Conservation (phyloP, 1,140 invertebrate genomes). For the Musca vetustissima region DNA sequence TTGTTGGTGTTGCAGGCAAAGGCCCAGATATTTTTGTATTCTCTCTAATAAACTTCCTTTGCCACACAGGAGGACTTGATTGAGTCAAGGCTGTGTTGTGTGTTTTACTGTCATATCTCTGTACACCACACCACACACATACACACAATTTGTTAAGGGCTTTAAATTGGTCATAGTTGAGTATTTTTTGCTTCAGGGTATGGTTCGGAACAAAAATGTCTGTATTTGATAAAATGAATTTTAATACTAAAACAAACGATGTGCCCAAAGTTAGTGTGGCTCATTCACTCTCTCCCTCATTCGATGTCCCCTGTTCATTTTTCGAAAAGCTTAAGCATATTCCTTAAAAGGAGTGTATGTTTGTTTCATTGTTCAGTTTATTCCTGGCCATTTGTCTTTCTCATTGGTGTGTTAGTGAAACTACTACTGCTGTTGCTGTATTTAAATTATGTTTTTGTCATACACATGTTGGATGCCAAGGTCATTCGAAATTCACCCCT, state of each 20-base stretch:
- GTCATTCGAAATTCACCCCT: conserved; percentile 52
- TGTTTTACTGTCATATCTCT: neutral
- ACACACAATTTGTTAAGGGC: no score
- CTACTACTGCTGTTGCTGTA: neutral
- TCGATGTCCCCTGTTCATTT: no score
- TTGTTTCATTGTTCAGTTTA: no score
- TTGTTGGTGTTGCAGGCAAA: no score
- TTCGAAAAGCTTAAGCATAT: no score
- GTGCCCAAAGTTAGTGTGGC: neutral
- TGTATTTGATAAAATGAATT: conserved; percentile 20
- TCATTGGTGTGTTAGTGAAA: neutral
- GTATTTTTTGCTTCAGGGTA: neutral
- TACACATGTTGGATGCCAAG: conserved; percentile 50
- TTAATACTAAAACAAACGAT: neutral
- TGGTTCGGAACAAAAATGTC: neutral
- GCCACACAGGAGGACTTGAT: conserved; percentile 32
- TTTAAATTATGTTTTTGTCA: conserved; percentile 42
- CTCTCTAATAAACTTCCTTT: conserved; percentile 16
- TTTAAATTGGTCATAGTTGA: neutral
- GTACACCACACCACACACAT: conserved; percentile 1
- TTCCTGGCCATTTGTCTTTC: neutral
- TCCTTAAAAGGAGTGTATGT: no score
- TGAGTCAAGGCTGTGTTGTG: conserved; percentile 37
- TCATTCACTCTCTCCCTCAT: neutral
- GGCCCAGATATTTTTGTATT: neutral